Base-by-base conservation (phyloP, 1,140 invertebrate species). In the Pararge aegeria region DNA sequence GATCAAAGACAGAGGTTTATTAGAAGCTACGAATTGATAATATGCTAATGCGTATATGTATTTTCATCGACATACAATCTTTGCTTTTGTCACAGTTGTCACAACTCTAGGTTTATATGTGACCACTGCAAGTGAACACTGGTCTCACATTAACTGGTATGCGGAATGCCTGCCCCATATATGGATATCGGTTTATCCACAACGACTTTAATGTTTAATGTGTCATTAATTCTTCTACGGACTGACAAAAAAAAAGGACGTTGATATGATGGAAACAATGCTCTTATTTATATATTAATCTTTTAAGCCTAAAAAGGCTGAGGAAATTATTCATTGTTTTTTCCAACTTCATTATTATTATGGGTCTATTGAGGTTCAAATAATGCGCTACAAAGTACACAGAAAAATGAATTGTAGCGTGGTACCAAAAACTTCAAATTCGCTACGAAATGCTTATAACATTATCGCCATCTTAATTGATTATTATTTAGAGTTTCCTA, bases 21-120 rank as follows among this genome's bases (percentile, higher is more conserved):
- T n/a, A n/a, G n/a, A n/a, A n/a, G n/a, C n/a, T n/a, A n/a, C n/a
- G n/a, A n/a, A n/a, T n/a, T n/a, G n/a, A n/a, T n/a, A n/a, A n/a
- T n/a, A n/a, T n/a, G n/a, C n/a, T n/a, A n/a, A n/a, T n/a, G n/a
- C n/a, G n/a, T n/a, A n/a, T n/a, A n/a, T n/a, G n/a, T n/a, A n/a
- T n/a, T n/a, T n/a, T n/a, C n/a, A n/a, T n/a, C n/a, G n/a, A 34
- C 12, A 34, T 3, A 34, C 30, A 34, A 34, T 34, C 1, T 3
- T 4, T 34, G 12, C 1, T 12, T 34, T 10, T 3, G 12, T 34
- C 30, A 34, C 10, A 34, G 13, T 58, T 27, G 21, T 55, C 58
- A 57, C 78, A 66, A 57, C 73, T 78, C 76, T 68, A 34, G 44
- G 54, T 61, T 76, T 66, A 81, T 80, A 67, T 77, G 72, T 80